phyloP scores from a whole-genome alignment of 2,113 vertebrate genomes.

The Otolemur garnettii region DNA sequence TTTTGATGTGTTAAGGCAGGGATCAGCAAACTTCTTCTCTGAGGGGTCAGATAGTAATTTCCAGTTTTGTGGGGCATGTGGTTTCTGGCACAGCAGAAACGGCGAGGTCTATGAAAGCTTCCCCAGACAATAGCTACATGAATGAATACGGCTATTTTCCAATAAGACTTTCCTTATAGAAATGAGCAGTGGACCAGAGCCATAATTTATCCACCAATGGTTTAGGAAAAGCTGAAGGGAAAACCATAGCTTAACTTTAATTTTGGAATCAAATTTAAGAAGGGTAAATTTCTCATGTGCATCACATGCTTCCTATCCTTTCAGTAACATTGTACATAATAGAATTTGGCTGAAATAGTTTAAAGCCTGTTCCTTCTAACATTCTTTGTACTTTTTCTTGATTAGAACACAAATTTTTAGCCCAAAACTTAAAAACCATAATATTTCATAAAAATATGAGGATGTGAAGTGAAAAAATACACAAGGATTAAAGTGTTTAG shows the following conservation, averaged over 20 bases:
- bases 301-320: neutral
- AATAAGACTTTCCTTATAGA: neutral
- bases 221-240: conserved; percentile 21
- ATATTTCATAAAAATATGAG: conserved; percentile 68
- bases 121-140: neutral
- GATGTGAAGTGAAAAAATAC: conserved; percentile 57
- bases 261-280: neutral
- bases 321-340: neutral
- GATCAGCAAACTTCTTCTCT: neutral
- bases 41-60: neutral
- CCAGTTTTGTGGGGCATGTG: neutral
- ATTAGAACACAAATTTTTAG: neutral
- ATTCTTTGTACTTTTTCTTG: neutral
- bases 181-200: neutral
- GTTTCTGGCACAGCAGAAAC: neutral
- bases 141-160: neutral
- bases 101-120: neutral
- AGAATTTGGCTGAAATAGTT: neutral
- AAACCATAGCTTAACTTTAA: neutral
- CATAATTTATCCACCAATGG: neutral
- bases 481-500: conserved; percentile 77
- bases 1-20: neutral
- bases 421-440: conserved; percentile 15
- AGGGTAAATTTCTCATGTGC: neutral
- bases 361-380: neutral